Conservation (phyloP, 2,888 invertebrate species). For the Nasonovia ribisnigri region DNA sequence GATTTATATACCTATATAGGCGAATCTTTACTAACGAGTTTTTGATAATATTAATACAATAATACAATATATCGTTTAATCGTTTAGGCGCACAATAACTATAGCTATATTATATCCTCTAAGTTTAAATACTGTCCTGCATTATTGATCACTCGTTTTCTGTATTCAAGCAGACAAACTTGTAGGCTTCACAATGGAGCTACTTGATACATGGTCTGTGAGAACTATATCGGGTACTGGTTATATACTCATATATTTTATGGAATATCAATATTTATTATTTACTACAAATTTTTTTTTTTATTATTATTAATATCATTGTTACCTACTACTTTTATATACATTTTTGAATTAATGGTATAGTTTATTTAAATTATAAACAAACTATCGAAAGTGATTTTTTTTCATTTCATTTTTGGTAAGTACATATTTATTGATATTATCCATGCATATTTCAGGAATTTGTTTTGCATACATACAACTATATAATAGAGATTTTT, state of each 20-base stretch:
- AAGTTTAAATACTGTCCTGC: background rate
- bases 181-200: background rate
- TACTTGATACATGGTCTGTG: background rate
- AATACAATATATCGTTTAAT: background rate
- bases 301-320: background rate
- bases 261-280: background rate
- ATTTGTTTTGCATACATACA: no score
- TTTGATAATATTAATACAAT: background rate
- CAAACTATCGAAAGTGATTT: background rate
- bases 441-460: background rate
- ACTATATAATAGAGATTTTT: background rate
- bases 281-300: background rate
- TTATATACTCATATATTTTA: background rate
- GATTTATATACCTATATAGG: no score
- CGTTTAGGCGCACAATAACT: background rate
- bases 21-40: background rate
- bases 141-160: background rate
- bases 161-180: background rate
- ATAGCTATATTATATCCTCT: background rate
- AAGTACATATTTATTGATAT: background rate
- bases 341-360: no score
- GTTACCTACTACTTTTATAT: background rate
- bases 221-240: background rate
- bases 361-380: background rate
- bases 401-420: background rate